A percentile compares a stretch with the other conserved stretches of the same genome.
phyloP scores from a whole-genome alignment of 2,888 invertebrate species.

The Chymomyza fuscimana region DNA sequence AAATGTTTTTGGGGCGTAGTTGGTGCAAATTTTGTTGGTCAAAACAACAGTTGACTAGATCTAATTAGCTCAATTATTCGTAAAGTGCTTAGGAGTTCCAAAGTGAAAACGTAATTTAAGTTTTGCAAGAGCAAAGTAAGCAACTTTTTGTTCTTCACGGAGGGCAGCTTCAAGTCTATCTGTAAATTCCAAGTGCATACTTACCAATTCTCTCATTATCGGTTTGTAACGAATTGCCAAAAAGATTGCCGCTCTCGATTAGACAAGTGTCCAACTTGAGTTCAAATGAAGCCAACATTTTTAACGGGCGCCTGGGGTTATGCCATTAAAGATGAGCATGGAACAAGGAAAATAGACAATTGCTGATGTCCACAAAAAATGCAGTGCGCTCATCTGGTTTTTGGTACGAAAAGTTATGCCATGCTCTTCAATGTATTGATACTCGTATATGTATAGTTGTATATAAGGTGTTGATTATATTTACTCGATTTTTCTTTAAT shows the following conservation, averaged over 20 bases:
- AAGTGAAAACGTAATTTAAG: slow-evolving; percentile 20
- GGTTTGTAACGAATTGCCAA: slow-evolving; percentile 5
- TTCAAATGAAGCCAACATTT: slow-evolving; percentile 49
- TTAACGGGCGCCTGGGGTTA: slow-evolving; percentile 27
- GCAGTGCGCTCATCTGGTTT: slow-evolving; percentile 34
- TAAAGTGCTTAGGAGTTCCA: slow-evolving; percentile 53
- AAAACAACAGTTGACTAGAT: slow-evolving; percentile 40
- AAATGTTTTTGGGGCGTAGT: too few species aligned
- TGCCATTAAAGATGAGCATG: slow-evolving; percentile 2
- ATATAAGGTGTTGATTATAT: slow-evolving; percentile 60
- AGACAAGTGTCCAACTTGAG: slow-evolving; percentile 55
- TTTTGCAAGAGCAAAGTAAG: slow-evolving; percentile 22
- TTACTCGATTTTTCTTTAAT: not conserved
- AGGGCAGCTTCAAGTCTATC: too few species aligned
- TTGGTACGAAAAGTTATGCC: too few species aligned
- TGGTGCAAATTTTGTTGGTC: not conserved
- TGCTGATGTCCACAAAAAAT: slow-evolving; percentile 67
- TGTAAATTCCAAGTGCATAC: not conserved
- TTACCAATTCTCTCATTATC: not conserved
- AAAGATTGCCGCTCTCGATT: slow-evolving; percentile 52
- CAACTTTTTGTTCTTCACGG: not conserved
- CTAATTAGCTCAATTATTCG: slow-evolving; percentile 62
- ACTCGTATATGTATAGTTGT: slow-evolving; percentile 14
- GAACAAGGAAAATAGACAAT: slow-evolving; percentile 22
- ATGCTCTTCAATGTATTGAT: too few species aligned